These are phyloP conservation scores for Mungos mungo DNA, from an alignment of 2,113 vertebrate genomes.

Conservation along the genomic window DNA sequence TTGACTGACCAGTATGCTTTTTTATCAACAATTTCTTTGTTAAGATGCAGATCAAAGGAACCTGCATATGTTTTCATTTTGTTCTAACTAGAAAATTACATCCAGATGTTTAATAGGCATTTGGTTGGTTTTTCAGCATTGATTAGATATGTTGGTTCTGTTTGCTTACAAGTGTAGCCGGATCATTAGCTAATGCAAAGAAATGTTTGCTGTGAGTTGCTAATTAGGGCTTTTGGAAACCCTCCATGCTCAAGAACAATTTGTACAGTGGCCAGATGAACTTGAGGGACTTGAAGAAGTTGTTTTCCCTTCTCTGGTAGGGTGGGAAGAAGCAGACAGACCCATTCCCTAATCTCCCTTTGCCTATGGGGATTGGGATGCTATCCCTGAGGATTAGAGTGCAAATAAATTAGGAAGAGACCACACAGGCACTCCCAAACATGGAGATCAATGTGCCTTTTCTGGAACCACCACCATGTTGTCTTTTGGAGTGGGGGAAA, in stretches of 20 bases:
- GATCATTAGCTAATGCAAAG: constrained; percentile 92
- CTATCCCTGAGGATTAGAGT: constrained; percentile 83
- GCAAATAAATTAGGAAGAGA: constrained; percentile 88
- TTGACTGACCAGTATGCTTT: constrained; percentile 83
- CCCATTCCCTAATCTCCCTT: constrained; percentile 84
- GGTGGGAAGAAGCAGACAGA: constrained; percentile 74
- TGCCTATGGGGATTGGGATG: constrained; percentile 84
- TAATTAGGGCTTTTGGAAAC: constrained; percentile 91
- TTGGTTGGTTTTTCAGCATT: constrained; percentile 89
- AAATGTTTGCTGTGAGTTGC: constrained; percentile 88
- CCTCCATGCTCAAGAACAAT: constrained; percentile 87
- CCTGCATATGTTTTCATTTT: constrained; percentile 90
- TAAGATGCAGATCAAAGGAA: constrained; percentile 89
- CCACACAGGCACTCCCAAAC: constrained; percentile 82
- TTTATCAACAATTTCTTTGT: constrained; percentile 89
- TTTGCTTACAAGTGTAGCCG: constrained; percentile 91
- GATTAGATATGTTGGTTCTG: constrained; percentile 91
- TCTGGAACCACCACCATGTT: constrained; percentile 64
- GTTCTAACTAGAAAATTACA: constrained; percentile 90
- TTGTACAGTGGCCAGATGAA: constrained; percentile 88
- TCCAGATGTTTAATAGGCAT: constrained; percentile 93
- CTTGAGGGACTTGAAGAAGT: constrained; percentile 84
- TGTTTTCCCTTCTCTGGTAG: constrained; percentile 82
- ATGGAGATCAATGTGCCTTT: constrained; percentile 50
- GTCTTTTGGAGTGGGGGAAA: neutral